These are phyloP conservation scores for Esox niger DNA, from an alignment of 2,113 vertebrate genomes.

Conservation along the genomic window DNA sequence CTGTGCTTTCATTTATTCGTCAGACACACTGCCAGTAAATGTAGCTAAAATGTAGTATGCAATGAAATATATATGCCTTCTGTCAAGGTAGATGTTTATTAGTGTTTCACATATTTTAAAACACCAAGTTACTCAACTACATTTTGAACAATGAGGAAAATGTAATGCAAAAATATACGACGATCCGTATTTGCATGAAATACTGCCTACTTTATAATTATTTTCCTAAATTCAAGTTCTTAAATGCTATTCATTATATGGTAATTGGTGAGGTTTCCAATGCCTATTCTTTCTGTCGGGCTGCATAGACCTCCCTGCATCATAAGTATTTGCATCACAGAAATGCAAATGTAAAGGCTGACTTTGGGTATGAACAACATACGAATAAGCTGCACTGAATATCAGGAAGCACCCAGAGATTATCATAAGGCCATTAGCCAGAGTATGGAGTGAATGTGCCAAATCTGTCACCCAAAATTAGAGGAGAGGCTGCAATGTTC, in stretches of 20 bases:
- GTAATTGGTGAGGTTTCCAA: constrained; percentile 4
- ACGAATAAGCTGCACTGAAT: constrained; percentile 53
- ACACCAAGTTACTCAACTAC: background rate
- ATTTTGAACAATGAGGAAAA: background rate
- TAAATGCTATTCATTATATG: constrained; percentile 28
- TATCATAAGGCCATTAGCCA: constrained; percentile 54
- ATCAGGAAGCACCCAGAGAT: constrained; percentile 39
- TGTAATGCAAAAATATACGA: background rate
- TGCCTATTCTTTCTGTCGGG: background rate
- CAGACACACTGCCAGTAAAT: background rate
- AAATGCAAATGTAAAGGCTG: constrained; percentile 3
- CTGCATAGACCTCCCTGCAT: background rate
- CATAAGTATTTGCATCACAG: constrained; percentile 7
- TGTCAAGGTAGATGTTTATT: background rate
- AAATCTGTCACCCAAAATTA: constrained; percentile 60
- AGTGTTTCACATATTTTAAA: background rate
- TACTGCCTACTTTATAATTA: constrained; percentile 8
- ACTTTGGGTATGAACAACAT: constrained; percentile 17
- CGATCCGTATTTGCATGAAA: background rate
- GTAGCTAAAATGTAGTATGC: background rate
- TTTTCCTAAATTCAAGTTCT: background rate
- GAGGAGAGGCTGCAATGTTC: constrained; percentile 48
- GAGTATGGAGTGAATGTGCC: constrained; percentile 47
- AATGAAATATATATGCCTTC: background rate
- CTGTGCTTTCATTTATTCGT: background rate